Evolutionary conservation across 2,888 invertebrate species (phyloP).

Genomic region (Prenolepis imparis): DNA sequence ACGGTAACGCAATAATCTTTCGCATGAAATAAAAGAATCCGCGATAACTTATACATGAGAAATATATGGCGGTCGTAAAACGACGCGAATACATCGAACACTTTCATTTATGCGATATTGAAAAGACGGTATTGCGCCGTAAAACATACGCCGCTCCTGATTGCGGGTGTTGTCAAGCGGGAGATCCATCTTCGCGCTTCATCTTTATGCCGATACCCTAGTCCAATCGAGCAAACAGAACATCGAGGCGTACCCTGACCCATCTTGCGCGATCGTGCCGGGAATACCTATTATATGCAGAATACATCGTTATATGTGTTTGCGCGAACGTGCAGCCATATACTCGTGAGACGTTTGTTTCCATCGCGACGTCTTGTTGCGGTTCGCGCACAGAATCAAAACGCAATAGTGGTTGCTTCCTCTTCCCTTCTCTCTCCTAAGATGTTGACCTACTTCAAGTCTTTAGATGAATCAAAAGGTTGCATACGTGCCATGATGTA

Average conservation of each 20-base stretch:
- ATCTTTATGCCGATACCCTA: neutral
- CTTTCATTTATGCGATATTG: constrained; percentile 15
- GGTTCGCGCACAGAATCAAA: constrained; percentile 16
- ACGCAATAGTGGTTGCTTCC: neutral
- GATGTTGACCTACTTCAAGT: constrained; percentile 19
- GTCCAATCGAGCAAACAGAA: neutral
- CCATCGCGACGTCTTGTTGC: neutral
- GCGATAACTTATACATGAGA: neutral
- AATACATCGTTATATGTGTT: constrained; percentile 1
- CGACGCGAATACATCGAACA: neutral
- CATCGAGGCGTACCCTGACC: neutral
- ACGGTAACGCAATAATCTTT: constrained; percentile 17
- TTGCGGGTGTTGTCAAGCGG: neutral
- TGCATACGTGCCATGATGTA: neutral
- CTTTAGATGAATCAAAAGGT: constrained; percentile 13
- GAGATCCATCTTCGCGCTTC: neutral
- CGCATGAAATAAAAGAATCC: constrained; percentile 3
- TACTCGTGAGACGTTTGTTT: neutral
- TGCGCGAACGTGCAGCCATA: neutral
- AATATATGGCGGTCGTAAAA: constrained; percentile 4
- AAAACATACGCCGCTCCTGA: neutral
- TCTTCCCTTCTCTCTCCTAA: neutral
- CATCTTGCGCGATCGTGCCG: neutral
- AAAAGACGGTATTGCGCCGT: neutral
- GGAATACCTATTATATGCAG: neutral